Evolutionary conservation across 2,113 vertebrate species (phyloP).

Genomic region (Oncorhynchus keta): DNA sequence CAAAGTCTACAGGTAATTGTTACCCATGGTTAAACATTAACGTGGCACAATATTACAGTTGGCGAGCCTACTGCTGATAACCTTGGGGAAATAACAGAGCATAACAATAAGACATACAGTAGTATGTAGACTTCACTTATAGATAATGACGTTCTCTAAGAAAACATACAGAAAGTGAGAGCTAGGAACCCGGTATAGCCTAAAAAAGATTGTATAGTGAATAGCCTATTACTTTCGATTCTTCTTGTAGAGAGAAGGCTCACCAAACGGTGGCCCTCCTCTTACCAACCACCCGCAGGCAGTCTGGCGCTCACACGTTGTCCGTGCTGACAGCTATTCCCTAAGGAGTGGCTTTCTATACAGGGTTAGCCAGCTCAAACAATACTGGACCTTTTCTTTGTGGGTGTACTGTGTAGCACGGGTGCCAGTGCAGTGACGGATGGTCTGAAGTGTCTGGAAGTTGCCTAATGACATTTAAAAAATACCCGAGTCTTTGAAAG

Average conservation of each 20-base stretch:
- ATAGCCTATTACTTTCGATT: background rate
- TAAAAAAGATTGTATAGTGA: background rate
- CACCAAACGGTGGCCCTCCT: background rate
- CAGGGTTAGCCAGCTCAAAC: background rate
- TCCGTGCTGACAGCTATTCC: background rate
- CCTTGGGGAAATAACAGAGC: background rate
- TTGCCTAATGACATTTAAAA: background rate
- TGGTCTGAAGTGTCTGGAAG: background rate
- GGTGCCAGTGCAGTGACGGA: background rate
- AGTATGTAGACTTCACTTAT: too few species aligned
- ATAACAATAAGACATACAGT: background rate
- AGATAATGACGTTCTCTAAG: too few species aligned
- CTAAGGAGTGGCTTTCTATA: background rate
- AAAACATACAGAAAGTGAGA: background rate
- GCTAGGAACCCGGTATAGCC: background rate
- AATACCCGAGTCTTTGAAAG: background rate
- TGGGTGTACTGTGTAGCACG: background rate
- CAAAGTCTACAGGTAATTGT: background rate
- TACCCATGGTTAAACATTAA: conserved; percentile 30
- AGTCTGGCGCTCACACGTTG: background rate
- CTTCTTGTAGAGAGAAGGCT: background rate
- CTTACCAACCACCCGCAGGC: conserved; percentile 14
- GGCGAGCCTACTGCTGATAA: background rate
- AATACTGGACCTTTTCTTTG: background rate
- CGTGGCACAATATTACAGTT: background rate